Conservation (phyloP, 2,888 invertebrate genomes). For the Cartodere bifasciata region DNA sequence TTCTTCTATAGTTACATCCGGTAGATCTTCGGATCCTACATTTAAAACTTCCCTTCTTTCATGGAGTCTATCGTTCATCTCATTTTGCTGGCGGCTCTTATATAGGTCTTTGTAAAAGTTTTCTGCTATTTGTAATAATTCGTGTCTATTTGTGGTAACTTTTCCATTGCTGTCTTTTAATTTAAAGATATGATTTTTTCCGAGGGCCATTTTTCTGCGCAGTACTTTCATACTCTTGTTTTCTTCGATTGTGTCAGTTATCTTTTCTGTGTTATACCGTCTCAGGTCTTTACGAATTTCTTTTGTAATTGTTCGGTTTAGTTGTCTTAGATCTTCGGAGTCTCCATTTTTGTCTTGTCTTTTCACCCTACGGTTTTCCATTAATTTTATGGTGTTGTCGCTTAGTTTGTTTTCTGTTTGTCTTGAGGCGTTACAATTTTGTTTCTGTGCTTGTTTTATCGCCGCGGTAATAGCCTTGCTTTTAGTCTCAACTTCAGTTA, state of each 20-base stretch:
- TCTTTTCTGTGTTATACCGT: conserved; percentile 3
- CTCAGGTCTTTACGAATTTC: conserved; percentile 6
- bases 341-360: not conserved
- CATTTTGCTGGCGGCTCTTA: too few species aligned
- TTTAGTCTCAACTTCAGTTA: not conserved
- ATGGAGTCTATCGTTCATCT: too few species aligned
- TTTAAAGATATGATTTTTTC: conserved; percentile 5
- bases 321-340: conserved; percentile 3
- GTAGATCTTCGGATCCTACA: conserved; percentile 5
- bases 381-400: conserved; percentile 1
- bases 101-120: conserved; percentile 2
- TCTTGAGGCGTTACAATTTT: not conserved
- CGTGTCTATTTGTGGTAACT: conserved; percentile 3
- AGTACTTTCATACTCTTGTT: conserved; percentile 6
- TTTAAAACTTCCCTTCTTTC: conserved; percentile 1
- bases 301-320: conserved; percentile 5
- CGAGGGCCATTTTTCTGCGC: conserved; percentile 2
- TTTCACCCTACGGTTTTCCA: conserved; percentile 5
- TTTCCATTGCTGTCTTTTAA: conserved; percentile 5
- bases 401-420: conserved; percentile 6
- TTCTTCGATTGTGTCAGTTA: conserved; percentile 6
- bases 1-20: conserved; percentile 6
- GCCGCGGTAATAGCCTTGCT: conserved; percentile 1
- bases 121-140: conserved; percentile 4
- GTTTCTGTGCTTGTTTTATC: conserved; percentile 4